Evolutionary conservation across 2,888 invertebrate genomes (phyloP), one percentile per base, ranked within the genome.

Genomic region (Monoplex corrugatus): DNA sequence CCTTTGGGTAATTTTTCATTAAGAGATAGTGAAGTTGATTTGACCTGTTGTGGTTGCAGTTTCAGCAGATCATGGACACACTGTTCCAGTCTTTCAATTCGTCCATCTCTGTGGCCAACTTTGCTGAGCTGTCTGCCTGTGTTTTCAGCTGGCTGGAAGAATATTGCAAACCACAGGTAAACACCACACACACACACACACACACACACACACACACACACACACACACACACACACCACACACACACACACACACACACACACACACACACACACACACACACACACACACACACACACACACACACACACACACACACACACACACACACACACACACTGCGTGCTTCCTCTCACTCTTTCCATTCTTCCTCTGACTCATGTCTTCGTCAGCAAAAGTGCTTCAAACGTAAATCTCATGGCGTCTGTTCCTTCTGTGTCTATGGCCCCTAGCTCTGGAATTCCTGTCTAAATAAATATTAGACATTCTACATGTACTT

Each of bases 121-220:
- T 99, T 96, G 97, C 98, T 1, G 99, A 99, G 96, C 97, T 99
- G 91, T 99, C 99, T 0, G 98, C 98, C 0, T 98, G 98, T 90
- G 98, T 99, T 0, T 98, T 99, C 96, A 98, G 98, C 94, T 99
- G 99, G 99, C 96, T 99, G 83, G 99, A 99, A 95, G 99, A 99
- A 95, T 98, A 98, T 95, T 99, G 99, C 96, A 99, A 99, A 96
- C 99, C 99, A 44, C 95, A 96, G 94, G 95, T 95, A 91, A 16
- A 2, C 2, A 16, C 16, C 57, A 57, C 57, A 57, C 57, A 57
- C 57, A 57, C 57, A 19, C 35, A 86, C 40, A 44, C n/a, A 83
- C 44, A 44, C n/a, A 43, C 57, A 57, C 57, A 57, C 57, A 57
- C 57, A 75, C 57, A 57, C 57, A 57, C 57, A 57, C 57, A 57